phyloP scores from a whole-genome alignment of 2,797 vertebrate species.

The Microtus californicus region DNA sequence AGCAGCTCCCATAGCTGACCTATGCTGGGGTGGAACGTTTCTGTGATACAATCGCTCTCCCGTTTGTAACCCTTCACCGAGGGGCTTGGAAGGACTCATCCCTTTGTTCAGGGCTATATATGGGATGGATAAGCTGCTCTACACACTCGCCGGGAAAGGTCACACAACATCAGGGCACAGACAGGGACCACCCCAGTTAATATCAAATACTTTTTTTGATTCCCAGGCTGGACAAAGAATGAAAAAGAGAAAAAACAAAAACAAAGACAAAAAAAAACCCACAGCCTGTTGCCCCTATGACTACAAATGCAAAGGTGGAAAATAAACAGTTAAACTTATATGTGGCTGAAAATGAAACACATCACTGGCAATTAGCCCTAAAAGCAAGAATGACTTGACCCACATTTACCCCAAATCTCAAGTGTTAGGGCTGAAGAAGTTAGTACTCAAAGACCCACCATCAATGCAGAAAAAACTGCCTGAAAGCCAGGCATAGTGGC shows the following conservation, averaged over 20 bases:
- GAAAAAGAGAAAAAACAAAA: not conserved
- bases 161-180: not conserved
- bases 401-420: not conserved
- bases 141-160: not conserved
- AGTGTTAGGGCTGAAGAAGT: fast-evolving
- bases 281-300: fast-evolving
- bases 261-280: too few relatives aligned
- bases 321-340: not conserved
- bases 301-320: not conserved
- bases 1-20: not conserved
- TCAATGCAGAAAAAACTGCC: not conserved
- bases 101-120: not conserved
- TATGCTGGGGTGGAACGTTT: not conserved
- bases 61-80: not conserved
- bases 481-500: not conserved
- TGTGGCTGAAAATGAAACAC: not conserved
- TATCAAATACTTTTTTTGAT: not conserved
- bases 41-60: not conserved
- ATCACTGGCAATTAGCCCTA: not conserved
- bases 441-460: fast-evolving
- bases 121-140: not conserved
- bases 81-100: not conserved
- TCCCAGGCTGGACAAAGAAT: not conserved
- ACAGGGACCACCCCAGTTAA: not conserved
- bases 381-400: not conserved